A percentile compares a stretch with the other conserved stretches of the same genome.
Evolutionary conservation across 2,797 vertebrate genomes (phyloP).

Genomic region (Fundulus diaphanus): DNA sequence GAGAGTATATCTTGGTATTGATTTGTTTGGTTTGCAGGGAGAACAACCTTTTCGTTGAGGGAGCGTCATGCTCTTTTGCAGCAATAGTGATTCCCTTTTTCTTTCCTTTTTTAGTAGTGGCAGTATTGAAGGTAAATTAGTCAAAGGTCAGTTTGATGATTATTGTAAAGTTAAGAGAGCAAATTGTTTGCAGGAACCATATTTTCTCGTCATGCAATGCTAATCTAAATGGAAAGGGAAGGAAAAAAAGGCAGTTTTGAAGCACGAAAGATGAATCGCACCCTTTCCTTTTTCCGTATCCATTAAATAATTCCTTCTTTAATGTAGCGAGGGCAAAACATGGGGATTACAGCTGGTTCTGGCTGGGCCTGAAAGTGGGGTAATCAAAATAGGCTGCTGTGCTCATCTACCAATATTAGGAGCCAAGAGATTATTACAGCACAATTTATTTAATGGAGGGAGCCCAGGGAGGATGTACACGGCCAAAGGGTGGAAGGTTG

Average conservation of each 20-base stretch:
- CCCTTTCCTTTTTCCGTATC: conserved; percentile 45
- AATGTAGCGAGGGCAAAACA: conserved; percentile 77
- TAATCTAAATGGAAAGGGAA: conserved; percentile 36
- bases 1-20: conserved; percentile 73
- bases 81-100: conserved; percentile 25
- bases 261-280: conserved; percentile 55
- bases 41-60: conserved; percentile 43
- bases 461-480: conserved; percentile 68
- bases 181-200: not conserved
- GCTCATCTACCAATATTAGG: conserved; percentile 80
- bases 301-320: conserved; percentile 73
- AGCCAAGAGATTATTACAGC: conserved; percentile 84
- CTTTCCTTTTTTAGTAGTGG: not conserved
- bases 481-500: conserved; percentile 64
- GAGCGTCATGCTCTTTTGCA: conserved; percentile 30
- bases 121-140: conserved; percentile 35
- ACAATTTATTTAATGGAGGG: conserved; percentile 88
- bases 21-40: conserved; percentile 75
- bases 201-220: conserved; percentile 4
- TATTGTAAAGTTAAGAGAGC: conserved; percentile 3
- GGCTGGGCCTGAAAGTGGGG: conserved; percentile 79
- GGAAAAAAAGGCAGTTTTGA: conserved; percentile 26
- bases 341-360: conserved; percentile 77
- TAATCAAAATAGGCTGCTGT: conserved; percentile 82
- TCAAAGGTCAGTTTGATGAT: conserved; percentile 36